Evolutionary conservation across 2,113 vertebrate species (phyloP), one percentile per base, ranked within the genome.

Genomic region (Leptodactylus fuscus): DNA sequence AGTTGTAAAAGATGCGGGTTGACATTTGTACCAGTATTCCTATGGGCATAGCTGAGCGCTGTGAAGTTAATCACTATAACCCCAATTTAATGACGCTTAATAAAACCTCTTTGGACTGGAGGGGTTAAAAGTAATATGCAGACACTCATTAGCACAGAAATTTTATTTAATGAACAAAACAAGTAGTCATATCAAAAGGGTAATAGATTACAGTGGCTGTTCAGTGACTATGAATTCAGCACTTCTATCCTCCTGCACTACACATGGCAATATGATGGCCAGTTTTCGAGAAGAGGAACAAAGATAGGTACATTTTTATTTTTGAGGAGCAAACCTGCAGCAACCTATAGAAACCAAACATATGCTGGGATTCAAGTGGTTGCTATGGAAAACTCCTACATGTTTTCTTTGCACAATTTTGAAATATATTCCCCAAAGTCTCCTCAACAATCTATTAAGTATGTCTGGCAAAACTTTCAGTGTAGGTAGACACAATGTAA

Each of bases 11-110:
- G 36, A 80, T 62, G 53, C 20, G 2, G 22, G 12, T 62, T 60
- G 53, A 60, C 55, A 80, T 80, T 80, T 80, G 77, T 55, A 80
- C 77, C 13, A 44, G 36, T 62, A 13, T 78, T 60, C 53, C 53
- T 24, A 9, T 80, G 55, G 62, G 36, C 41, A 41, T 18, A 44
- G 53, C 6, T 75, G n/a, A 75, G n/a, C 15, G 13, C 20, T 44
- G 4, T 73, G 22, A 46, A 75, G n/a, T 27, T 48, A 48, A 75
- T 75, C 44, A 48, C 44, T 48, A 16, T 75, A 75, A 75, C 71
- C 41, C 71, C n/a, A 48, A 27, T 27, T 38, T 71, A 71, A 71
- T 71, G 7, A 71, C 11, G 20, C 36, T 71, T n/a, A 44, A 46
- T 71, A 24, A 41, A 71, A 41, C 3, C 10, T 71, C 3, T 12